phyloP scores from a whole-genome alignment of 1,140 invertebrate species.

The Eulimnadia texana region DNA sequence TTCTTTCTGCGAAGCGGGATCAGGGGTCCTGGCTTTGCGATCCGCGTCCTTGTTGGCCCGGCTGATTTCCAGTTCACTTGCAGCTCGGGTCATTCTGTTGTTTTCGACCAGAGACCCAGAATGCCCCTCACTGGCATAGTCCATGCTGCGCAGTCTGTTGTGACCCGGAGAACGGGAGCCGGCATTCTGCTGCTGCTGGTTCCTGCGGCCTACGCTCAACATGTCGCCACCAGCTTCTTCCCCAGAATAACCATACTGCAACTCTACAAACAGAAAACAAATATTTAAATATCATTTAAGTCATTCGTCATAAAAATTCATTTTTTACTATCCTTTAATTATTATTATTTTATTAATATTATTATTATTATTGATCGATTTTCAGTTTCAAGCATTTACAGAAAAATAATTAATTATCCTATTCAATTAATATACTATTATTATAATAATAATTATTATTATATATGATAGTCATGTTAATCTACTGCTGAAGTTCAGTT shows the following conservation, averaged over 20 bases:
- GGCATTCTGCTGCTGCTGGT: slow-evolving; percentile 27
- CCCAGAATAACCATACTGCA: slow-evolving; percentile 66
- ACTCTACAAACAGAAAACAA: slow-evolving; percentile 33
- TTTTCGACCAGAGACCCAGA: not conserved
- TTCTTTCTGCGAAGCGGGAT: slow-evolving; percentile 37
- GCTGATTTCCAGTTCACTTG: slow-evolving; percentile 56
- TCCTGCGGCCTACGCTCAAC: slow-evolving; percentile 23
- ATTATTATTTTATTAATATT: too few relatives aligned
- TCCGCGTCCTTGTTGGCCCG: slow-evolving; percentile 37
- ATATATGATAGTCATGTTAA: too few relatives aligned
- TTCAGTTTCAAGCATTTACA: too few relatives aligned
- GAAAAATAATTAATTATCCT: too few relatives aligned
- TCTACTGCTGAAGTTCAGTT: too few relatives aligned
- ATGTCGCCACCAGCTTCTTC: slow-evolving; percentile 53
- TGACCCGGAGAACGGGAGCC: slow-evolving; percentile 21
- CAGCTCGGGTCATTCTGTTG: slow-evolving; percentile 47
- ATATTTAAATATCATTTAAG: too few relatives aligned
- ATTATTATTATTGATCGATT: too few relatives aligned
- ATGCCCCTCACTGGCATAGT: not conserved
- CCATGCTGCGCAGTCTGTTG: slow-evolving; percentile 9
- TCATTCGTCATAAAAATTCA: too few relatives aligned
- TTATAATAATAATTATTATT: too few relatives aligned
- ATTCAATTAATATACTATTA: too few relatives aligned
- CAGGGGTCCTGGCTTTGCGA: slow-evolving; percentile 20
- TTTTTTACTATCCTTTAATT: too few relatives aligned